Evolutionary conservation across 2,888 invertebrate species (phyloP), one percentile per base, ranked within the genome.

Genomic region (Desoria tigrina): DNA sequence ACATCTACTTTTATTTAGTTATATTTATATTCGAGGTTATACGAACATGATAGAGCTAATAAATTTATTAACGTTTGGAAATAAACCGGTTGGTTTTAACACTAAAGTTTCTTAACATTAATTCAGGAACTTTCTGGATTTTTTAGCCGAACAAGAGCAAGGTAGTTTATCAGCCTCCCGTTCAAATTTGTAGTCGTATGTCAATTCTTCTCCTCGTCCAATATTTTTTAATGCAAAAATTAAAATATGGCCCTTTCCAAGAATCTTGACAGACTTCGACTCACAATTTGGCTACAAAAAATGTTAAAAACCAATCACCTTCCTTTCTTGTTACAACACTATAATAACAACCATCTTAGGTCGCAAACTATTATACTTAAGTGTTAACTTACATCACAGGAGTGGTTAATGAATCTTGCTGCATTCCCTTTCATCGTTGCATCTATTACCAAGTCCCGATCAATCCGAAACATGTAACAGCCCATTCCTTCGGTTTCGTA

Each of bases 341-440:
- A n/a, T n/a, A n/a, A n/a, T n/a, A n/a, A n/a, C n/a, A 11, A 39
- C 39, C 39, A 11, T 39, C n/a, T n/a, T n/a, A n/a, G n/a, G n/a
- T n/a, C n/a, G n/a, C n/a, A n/a, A n/a, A n/a, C n/a, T n/a, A n/a
- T n/a, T n/a, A n/a, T n/a, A n/a, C n/a, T n/a, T n/a, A n/a, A n/a
- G n/a, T n/a, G 2, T n/a, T 27, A 75, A 84, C 87, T 86, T 84
- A 95, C 95, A 84, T 96, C 96, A 84, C 97, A 97, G 16, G 94
- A 95, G 83, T 97, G 97, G 84, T 97, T 97, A 80, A 97, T 97
- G 82, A 97, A 97, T 77, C 97, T 85, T n/a, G 96, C 96, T 66
- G 95, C 94, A 83, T 95, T 96, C 77, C 97, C 97, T 80, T 92
- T 92, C 87, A 95, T 91, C n/a, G 96, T 97, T 39, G 96, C 95